These are phyloP conservation scores for Hydropsyche betteni DNA, from an alignment of 2,888 invertebrate genomes.

Conservation along the genomic window DNA sequence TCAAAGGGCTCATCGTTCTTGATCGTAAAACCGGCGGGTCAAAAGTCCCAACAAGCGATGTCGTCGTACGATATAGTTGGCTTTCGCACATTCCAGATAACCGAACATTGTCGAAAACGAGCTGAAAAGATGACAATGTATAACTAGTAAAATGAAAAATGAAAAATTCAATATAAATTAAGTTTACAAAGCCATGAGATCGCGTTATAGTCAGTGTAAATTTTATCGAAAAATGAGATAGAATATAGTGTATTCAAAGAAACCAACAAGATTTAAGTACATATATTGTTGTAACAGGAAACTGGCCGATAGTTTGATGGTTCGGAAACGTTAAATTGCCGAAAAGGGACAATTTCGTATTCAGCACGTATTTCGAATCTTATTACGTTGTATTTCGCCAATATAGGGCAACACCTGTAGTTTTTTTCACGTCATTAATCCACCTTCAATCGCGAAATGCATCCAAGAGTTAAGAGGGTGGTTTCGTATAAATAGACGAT, in stretches of 20 bases:
- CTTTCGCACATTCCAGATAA: conserved; percentile 23
- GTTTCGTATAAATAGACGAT: too few species aligned
- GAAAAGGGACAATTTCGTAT: conserved; percentile 4
- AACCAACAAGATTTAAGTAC: too few species aligned
- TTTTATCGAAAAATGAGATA: too few species aligned
- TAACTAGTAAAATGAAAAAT: too few species aligned
- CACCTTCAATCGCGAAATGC: too few species aligned
- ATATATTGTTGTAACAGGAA: neutral
- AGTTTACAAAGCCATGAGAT: too few species aligned
- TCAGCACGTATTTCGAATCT: neutral
- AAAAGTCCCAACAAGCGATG: neutral
- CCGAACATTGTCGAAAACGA: conserved; percentile 1
- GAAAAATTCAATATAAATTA: too few species aligned
- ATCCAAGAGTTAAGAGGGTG: too few species aligned
- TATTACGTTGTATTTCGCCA: too few species aligned
- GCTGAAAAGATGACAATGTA: too few species aligned
- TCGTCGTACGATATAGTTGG: neutral
- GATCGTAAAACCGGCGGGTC: conserved; percentile 3
- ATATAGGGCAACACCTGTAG: neutral
- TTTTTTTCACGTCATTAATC: conserved; percentile 1
- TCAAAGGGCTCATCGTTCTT: conserved; percentile 14
- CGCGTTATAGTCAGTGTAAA: too few species aligned
- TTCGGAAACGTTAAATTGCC: conserved; percentile 6
- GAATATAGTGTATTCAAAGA: too few species aligned
- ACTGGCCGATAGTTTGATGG: conserved; percentile 5